Evolutionary conservation across 2,113 vertebrate species (phyloP).

Genomic region (Acrocephalus arundinaceus): DNA sequence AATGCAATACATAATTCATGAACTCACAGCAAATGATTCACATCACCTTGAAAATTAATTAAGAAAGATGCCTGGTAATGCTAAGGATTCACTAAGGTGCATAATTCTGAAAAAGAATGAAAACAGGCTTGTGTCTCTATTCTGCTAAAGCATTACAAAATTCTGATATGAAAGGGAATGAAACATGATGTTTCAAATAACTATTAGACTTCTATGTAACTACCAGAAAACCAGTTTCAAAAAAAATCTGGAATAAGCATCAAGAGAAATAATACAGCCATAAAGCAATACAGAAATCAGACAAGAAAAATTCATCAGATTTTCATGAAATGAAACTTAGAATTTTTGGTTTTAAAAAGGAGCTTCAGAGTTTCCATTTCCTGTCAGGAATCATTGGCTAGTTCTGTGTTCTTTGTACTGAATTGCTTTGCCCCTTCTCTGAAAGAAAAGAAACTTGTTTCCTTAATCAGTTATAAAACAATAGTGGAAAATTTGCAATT

Average conservation of each 20-base stretch:
- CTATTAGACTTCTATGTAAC: neutral
- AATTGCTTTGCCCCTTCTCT: neutral
- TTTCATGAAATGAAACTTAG: neutral
- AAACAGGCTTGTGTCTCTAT: neutral
- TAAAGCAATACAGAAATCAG: neutral
- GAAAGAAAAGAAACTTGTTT: neutral
- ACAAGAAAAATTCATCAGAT: neutral
- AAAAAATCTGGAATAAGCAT: neutral
- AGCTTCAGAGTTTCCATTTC: neutral
- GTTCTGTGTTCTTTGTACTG: neutral
- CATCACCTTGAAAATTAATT: conserved; percentile 30
- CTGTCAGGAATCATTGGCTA: neutral
- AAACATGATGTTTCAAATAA: neutral
- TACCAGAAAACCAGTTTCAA: neutral
- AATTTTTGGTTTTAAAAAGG: neutral
- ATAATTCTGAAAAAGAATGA: neutral
- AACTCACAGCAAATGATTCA: conserved; percentile 11
- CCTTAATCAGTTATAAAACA: neutral
- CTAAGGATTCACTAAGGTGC: neutral
- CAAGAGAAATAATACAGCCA: neutral
- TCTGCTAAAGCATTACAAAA: neutral
- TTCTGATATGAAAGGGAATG: neutral
- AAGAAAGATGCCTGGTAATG: neutral
- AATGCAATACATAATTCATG: conserved; percentile 47
- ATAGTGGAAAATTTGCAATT: conserved; percentile 19